phyloP scores from a whole-genome alignment of 2,888 invertebrate species.

The Pherbina coryleti region DNA sequence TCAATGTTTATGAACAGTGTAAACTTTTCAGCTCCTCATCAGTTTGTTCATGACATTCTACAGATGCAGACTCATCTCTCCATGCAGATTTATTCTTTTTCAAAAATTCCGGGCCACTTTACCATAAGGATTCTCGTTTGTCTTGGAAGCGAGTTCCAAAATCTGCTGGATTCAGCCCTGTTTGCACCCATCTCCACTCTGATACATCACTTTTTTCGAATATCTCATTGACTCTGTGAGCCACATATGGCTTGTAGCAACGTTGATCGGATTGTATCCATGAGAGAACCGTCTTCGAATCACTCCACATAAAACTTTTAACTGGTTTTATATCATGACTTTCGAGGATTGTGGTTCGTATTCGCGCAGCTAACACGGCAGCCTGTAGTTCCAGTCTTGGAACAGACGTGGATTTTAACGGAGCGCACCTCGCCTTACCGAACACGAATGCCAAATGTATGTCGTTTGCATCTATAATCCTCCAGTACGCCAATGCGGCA shows the following conservation, averaged over 20 bases:
- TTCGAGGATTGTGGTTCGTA: background rate
- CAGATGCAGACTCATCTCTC: background rate
- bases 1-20: background rate
- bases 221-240: background rate
- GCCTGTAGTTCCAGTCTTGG: background rate
- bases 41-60: background rate
- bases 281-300: background rate
- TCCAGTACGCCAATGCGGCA: constrained; percentile 43
- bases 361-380: background rate
- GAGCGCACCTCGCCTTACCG: constrained; percentile 37
- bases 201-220: background rate
- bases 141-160: background rate
- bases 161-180: constrained; percentile 28
- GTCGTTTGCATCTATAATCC: background rate
- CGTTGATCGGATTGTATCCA: background rate
- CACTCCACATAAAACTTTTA: background rate
- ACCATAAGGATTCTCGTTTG: background rate
- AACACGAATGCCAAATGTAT: constrained; percentile 3
- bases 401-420: background rate
- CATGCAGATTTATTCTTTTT: background rate
- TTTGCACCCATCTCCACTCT: constrained; percentile 31
- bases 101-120: background rate
- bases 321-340: too few species aligned
- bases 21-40: too few species aligned
- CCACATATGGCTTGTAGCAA: background rate